Evolutionary conservation across 35 echinoderm and acorn worm species (phyloP), one percentile per base, ranked within the genome.

Genomic region (Anneissia japonica): DNA sequence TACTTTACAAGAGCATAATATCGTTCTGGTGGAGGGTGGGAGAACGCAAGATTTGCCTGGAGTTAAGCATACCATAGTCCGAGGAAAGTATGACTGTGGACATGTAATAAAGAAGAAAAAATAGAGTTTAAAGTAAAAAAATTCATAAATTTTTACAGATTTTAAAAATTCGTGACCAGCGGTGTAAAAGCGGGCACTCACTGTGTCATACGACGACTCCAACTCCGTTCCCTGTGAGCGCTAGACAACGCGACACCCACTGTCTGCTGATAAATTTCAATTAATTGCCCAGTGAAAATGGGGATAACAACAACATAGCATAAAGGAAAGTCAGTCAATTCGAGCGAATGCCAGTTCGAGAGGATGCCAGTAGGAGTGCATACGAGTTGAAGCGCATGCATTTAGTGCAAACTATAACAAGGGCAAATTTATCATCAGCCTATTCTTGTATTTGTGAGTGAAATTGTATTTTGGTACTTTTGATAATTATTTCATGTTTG

Each of bases 71-170:
- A 97, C 85, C 14, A 88, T 97, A 39, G 91, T 97, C 45, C 84
- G 95, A 80, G 95, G 95, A n/a, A 97, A 97, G 81, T 97, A 91
- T 89, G 95, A 97, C 84, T 97, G 95, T 84, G 89, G 91, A 35
- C 95, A 97, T 83, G 89, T 97, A 0, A 79, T 91, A 11, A 97
- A 97, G 89, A 97, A 91, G 83, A 97, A 97, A 75, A 90, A 87
- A 41, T 85, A 75, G 37, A 10, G 23, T 36, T 43, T 30, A 84
- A 83, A 46, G 41, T 55, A 5, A 6, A 9, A 83, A 36, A 23
- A n/a, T 51, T 83, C 16, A 32, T 28, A 73, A 41, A 29, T 30
- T 51, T 29, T 17, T 28, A 51, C 6, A 14, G 10, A 26, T 83
- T 83, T 32, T 28, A 84, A 55, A 84, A 35, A 55, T 46, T 84